Base-by-base conservation (phyloP, 2,113 vertebrate genomes). In the Ellobius talpinus region DNA sequence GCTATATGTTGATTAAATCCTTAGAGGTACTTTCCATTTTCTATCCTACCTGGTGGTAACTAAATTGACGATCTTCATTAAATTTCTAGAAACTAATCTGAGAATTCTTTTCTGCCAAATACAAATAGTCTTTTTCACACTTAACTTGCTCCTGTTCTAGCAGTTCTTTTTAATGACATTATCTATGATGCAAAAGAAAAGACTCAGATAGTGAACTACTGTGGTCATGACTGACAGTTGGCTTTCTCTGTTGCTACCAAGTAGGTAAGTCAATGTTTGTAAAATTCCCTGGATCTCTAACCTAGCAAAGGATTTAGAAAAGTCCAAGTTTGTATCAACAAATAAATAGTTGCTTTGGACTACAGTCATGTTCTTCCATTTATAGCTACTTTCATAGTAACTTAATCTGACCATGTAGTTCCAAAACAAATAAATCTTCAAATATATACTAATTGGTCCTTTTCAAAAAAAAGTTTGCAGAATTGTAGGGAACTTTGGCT, bases 1-100 rank as follows among this genome's bases (percentile, higher is more conserved):
- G 42, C 87, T 91, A 47, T 87, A 11, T 95, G 47, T 96, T 89
- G 94, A 63, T 36, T 95, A 82, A 98, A 87, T 91, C 89, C 42
- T 79, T 33, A 36, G 93, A 33, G 50, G 84, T 93, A 45, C 74
- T 91, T 91, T 96, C 87, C 52, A 55, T 55, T 55, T 55, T 55
- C 52, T 4, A 1, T 55, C 52, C 52, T 55, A 55, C 52, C 52
- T 55, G 14, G 52, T 55, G 16, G 52, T 14, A 95, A 7, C 19
- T 45, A 58, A 91, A 81, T 63, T 84, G 39, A 94, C 42, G 42
- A 12, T 58, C 68, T 61, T 91, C 65, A 31, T 97, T 95, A 95
- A 96, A 91, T 92, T 95, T 50, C 77, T 93, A 94, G 42, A 93
- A 82, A 74, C 73, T 93, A 70, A 87, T 86, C 17, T 94, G 36